phyloP scores from a whole-genome alignment of 2,797 vertebrate genomes.

The Falco rusticolus region DNA sequence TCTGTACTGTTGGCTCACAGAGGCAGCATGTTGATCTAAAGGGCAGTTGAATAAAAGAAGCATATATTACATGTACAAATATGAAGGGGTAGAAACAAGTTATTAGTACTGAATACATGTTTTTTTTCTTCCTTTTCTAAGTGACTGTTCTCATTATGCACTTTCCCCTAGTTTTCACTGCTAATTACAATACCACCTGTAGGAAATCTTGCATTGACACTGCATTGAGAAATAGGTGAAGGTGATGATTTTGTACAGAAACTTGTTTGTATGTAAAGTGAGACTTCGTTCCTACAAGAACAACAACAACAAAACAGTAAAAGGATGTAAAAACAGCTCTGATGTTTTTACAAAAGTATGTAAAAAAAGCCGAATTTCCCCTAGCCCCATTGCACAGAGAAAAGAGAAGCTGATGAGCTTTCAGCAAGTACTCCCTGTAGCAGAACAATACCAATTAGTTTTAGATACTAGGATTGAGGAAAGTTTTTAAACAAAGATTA shows the following conservation, averaged over 20 bases:
- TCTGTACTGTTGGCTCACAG: not conserved
- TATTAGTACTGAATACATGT: rapidly evolving
- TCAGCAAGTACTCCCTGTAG: not conserved
- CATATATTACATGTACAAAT: not conserved
- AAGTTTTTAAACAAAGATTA: not conserved
- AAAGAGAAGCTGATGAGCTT: not conserved
- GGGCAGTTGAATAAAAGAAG: not conserved
- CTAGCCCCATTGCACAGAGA: not conserved
- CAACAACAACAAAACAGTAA: not conserved
- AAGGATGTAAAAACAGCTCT: not conserved
- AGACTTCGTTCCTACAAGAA: not conserved
- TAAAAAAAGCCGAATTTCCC: not conserved
- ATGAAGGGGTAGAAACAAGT: not conserved
- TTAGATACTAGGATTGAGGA: not conserved
- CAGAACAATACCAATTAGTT: not conserved
- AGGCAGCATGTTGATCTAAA: not conserved
- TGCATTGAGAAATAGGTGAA: not conserved
- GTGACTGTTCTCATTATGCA: not conserved
- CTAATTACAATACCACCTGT: not conserved
- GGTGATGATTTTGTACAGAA: not conserved
- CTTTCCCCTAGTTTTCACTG: not conserved
- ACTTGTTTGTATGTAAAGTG: not conserved
- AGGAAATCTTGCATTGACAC: not conserved
- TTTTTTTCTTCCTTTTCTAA: not conserved
- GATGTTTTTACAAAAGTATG: not conserved